A percentile compares a stretch with the other conserved stretches of the same genome.
Evolutionary conservation across 2,113 vertebrate species (phyloP).

Genomic region (Vicugna pacos): DNA sequence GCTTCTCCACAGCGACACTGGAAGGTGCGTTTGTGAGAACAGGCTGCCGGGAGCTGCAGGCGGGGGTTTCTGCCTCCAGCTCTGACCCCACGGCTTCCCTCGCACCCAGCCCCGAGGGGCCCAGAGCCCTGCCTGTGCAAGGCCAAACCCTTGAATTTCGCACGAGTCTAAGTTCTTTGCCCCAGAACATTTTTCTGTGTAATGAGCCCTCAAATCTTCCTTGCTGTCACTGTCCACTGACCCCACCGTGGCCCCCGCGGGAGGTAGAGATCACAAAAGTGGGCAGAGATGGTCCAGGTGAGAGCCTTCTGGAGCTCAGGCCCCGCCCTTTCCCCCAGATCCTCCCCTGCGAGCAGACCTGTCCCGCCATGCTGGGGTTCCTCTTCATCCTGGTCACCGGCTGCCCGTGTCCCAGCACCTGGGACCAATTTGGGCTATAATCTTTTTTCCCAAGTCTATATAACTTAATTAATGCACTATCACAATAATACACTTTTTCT

Average conservation of each 20-base stretch:
- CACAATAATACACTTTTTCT: no score
- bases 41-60: fast-evolving
- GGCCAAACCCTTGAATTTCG: no score
- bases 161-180: neutral
- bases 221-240: neutral
- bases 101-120: fast-evolving
- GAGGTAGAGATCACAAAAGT: neutral
- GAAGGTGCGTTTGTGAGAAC: fast-evolving
- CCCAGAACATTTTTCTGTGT: neutral
- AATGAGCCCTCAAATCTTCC: neutral
- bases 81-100: no score
- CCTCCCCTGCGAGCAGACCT: no score
- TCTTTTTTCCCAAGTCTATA: neutral
- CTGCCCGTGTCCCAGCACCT: fast-evolving
- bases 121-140: fast-evolving
- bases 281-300: neutral
- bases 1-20: neutral
- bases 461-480: no score
- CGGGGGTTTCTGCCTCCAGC: neutral
- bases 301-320: neutral
- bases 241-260: fast-evolving
- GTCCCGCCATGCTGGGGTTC: fast-evolving
- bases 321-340: fast-evolving
- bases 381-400: neutral
- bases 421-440: neutral